These are phyloP conservation scores for Macaria notata DNA, from an alignment of 2,888 invertebrate species.

Conservation along the genomic window DNA sequence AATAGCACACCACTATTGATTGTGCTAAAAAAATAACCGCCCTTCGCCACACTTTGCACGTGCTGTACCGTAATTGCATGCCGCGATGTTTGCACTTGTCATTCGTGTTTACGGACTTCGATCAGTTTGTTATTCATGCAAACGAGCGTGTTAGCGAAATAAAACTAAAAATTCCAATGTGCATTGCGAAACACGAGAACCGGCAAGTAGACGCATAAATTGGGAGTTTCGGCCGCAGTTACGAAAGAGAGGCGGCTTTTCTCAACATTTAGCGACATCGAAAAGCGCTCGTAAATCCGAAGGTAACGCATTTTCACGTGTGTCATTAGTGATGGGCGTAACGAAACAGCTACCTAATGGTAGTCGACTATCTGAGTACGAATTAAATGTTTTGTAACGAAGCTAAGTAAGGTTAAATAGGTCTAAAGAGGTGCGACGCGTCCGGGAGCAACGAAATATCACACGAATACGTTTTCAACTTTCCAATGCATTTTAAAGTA, in stretches of 20 bases:
- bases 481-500: slow-evolving; percentile 80
- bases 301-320: slow-evolving; percentile 43
- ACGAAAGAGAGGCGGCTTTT: slow-evolving; percentile 60
- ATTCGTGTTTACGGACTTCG: slow-evolving; percentile 17
- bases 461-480: slow-evolving; percentile 70
- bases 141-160: slow-evolving; percentile 15
- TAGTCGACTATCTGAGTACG: slow-evolving; percentile 35
- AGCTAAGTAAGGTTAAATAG: slow-evolving; percentile 5
- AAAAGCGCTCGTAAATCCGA: slow-evolving; percentile 59
- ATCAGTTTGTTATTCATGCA: slow-evolving; percentile 9
- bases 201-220: slow-evolving; percentile 44
- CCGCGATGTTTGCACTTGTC: slow-evolving; percentile 22
- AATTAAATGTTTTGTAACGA: slow-evolving; percentile 34
- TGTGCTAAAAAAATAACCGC: slow-evolving; percentile 53
- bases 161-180: slow-evolving; percentile 30
- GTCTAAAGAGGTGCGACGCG: slow-evolving; percentile 2
- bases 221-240: slow-evolving; percentile 51
- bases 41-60: slow-evolving; percentile 32
- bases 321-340: slow-evolving; percentile 66
- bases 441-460: slow-evolving; percentile 48
- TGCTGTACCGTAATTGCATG: slow-evolving; percentile 29
- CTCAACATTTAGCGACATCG: slow-evolving; percentile 66
- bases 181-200: slow-evolving; percentile 53
- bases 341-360: slow-evolving; percentile 39
- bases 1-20: slow-evolving; percentile 60